These are phyloP conservation scores for Drosophila subquinaria DNA, from an alignment of 2,888 invertebrate species.

Conservation along the genomic window DNA sequence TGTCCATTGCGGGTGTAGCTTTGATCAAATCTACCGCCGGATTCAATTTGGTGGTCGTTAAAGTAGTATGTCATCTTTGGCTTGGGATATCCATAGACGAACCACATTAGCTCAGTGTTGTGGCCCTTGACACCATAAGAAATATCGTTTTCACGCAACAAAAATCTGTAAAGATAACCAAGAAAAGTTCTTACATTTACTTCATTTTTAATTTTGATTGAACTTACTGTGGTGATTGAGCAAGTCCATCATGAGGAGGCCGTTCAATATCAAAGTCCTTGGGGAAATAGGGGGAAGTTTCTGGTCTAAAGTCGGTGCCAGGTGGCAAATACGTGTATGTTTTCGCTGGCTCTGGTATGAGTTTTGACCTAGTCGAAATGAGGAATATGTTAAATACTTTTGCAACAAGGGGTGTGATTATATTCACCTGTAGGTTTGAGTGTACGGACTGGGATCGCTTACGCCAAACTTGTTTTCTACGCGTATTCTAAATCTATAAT, in stretches of 20 bases:
- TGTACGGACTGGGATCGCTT: conserved; percentile 97
- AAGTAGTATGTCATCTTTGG: conserved; percentile 96
- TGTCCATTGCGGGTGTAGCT: conserved; percentile 96
- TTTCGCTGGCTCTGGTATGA: conserved; percentile 92
- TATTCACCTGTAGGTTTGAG: conserved; percentile 89
- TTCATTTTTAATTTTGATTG: too few relatives aligned
- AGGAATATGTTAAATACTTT: neutral
- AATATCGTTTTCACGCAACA: conserved; percentile 93
- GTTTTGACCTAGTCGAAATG: conserved; percentile 87
- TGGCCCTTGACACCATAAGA: conserved; percentile 97
- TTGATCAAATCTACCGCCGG: conserved; percentile 93
- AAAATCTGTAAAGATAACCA: conserved; percentile 87
- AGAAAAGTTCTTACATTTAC: neutral
- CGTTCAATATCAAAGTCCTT: conserved; percentile 96
- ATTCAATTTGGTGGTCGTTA: conserved; percentile 92
- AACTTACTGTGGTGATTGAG: conserved; percentile 90
- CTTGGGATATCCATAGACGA: conserved; percentile 98
- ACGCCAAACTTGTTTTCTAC: conserved; percentile 99
- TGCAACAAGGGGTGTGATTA: neutral
- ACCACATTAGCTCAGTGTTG: conserved; percentile 95
- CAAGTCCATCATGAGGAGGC: conserved; percentile 93
- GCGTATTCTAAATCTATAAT: conserved; percentile 97
- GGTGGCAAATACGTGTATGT: conserved; percentile 92
- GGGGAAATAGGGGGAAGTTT: conserved; percentile 94
- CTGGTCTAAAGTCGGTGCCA: conserved; percentile 93